phyloP scores from a whole-genome alignment of 2,797 vertebrate species.

The Luscinia megarhynchos region DNA sequence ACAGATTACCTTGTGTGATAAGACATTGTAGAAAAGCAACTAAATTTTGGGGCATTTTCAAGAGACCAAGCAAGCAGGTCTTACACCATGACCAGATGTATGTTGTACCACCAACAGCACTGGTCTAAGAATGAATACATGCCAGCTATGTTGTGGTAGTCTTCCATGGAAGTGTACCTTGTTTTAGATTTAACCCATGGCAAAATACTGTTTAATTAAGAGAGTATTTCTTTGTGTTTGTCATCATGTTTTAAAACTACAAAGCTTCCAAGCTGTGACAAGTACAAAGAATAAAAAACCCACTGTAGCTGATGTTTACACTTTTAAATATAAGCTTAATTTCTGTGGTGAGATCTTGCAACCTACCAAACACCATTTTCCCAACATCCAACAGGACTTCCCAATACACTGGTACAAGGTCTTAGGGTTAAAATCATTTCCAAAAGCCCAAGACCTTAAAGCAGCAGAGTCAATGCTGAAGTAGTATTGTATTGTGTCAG shows the following conservation, averaged over 20 bases:
- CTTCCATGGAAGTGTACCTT: neutral
- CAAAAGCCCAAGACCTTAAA: neutral
- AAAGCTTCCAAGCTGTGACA: neutral
- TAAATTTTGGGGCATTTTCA: neutral
- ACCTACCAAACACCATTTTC: neutral
- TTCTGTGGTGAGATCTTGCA: neutral
- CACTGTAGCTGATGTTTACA: neutral
- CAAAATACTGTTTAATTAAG: neutral
- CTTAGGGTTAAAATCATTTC: neutral
- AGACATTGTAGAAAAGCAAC: neutral
- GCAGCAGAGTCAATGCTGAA: neutral
- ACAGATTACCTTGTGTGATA: neutral
- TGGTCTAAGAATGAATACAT: neutral
- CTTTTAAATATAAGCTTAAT: slow-evolving; percentile 20
- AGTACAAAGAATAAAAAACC: neutral
- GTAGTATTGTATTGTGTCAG: accelerated
- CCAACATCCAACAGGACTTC: neutral
- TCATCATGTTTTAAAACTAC: neutral
- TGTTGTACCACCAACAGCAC: neutral
- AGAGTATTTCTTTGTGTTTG: neutral
- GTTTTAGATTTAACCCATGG: neutral
- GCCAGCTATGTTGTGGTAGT: neutral
- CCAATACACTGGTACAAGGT: neutral
- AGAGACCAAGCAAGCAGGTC: neutral
- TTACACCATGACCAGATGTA: neutral